Evolutionary conservation across 1,140 invertebrate genomes (phyloP), one percentile per base, ranked within the genome.

Genomic region (Saccostrea cuccullata): DNA sequence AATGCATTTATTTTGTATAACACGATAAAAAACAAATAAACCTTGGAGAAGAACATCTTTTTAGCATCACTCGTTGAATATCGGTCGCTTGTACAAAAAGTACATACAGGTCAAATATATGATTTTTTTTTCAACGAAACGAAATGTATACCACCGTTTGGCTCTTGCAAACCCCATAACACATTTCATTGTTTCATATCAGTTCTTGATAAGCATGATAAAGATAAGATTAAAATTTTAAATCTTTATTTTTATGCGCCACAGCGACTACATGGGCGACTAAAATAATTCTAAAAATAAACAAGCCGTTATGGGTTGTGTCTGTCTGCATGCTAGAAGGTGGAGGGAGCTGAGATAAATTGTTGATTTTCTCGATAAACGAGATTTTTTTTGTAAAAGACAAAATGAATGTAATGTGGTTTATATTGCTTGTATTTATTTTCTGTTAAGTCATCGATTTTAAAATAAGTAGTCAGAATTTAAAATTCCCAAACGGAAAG

Each of bases 211-310:
- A 77, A 77, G 26, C 30, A 11, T 36, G 70, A 77, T 36, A 77
- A 30, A 77, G 70, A 77, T 77, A 77, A 77, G 23, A 5, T 15
- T 30, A 36, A n/a, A 36, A 36, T 36, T 36, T 26, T 12, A 30
- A 20, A 67, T 67, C 15, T 20, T 77, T 30, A 77, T 77, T 77
- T 77, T 77, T 77, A 77, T 77, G 70, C 70, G 23, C 13, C 70
- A 77, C 12, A 36, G 9, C 23, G 70, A 77, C 70, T 26, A 77
- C 70, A 15, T 15, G 70, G 70, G 30, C 30, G 26, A 36, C 23
- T 77, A 77, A 77, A 77, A 77, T 26, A 77, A 30, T 77, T 77
- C 70, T 77, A 15, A 77, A 77, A 77, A 77, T 77, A 77, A 77
- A 36, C 70, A 77, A 36, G 30, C 13, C 70, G 70, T 77, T 77